phyloP scores from a whole-genome alignment of 2,888 invertebrate species.

The Tholera decimalis region DNA sequence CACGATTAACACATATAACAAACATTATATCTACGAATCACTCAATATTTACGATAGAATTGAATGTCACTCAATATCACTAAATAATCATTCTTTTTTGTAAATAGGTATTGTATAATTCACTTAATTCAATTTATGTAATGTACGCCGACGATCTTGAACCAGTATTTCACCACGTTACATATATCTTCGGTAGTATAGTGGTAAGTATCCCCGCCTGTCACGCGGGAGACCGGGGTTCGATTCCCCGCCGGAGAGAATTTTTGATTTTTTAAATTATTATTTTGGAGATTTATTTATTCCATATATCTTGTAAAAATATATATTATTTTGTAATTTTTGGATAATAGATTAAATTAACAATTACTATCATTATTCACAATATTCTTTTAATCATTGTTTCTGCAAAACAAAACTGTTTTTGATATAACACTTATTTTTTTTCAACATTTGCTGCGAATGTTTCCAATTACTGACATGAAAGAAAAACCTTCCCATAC shows the following conservation, averaged over 20 bases:
- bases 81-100: no score
- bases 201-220: conserved; percentile 92
- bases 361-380: not conserved
- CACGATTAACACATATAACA: no score
- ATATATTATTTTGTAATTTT: not conserved
- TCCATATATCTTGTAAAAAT: not conserved
- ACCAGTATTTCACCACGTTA: rapidly evolving
- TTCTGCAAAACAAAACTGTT: not conserved
- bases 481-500: conserved; percentile 10
- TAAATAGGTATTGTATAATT: no score
- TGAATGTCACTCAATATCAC: no score
- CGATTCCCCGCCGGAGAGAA: conserved; percentile 71
- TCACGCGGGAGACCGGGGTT: conserved; percentile 89
- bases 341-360: not conserved
- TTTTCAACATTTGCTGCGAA: not conserved
- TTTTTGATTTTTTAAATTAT: conserved; percentile 14
- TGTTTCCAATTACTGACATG: conserved; percentile 9
- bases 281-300: not conserved
- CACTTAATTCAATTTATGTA: no score
- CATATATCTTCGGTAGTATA: conserved; percentile 89
- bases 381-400: not conserved
- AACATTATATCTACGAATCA: no score
- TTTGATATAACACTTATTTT: not conserved
- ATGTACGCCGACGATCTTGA: rapidly evolving
- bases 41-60: no score